Evolutionary conservation across 2,888 invertebrate genomes (phyloP).

Genomic region (Monopis laevigella): DNA sequence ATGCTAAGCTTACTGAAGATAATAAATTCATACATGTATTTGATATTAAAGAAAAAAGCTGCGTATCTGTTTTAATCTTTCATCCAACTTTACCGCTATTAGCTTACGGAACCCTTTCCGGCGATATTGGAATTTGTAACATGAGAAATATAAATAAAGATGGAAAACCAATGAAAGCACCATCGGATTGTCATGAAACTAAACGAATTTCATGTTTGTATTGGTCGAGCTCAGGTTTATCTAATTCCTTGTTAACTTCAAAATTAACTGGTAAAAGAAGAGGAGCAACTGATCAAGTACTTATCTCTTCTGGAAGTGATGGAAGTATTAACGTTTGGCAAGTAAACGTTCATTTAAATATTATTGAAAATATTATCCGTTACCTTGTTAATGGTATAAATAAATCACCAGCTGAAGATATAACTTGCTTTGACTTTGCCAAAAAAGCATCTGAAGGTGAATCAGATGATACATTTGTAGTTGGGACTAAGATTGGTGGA

Average conservation of each 20-base stretch:
- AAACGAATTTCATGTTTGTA: slow-evolving; percentile 33
- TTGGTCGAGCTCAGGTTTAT: slow-evolving; percentile 40
- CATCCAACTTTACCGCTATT: slow-evolving; percentile 38
- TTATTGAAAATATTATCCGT: slow-evolving; percentile 37
- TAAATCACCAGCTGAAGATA: slow-evolving; percentile 32
- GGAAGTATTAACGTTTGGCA: slow-evolving; percentile 45
- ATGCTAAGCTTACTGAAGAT: slow-evolving; percentile 53
- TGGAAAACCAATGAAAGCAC: slow-evolving; percentile 34
- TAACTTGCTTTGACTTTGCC: slow-evolving; percentile 48
- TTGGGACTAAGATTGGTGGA: slow-evolving; percentile 38
- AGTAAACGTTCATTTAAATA: slow-evolving; percentile 35
- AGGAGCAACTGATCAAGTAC: slow-evolving; percentile 39
- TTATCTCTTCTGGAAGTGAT: slow-evolving; percentile 34
- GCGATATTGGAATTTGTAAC: slow-evolving; percentile 46
- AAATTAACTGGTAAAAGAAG: slow-evolving; percentile 38
- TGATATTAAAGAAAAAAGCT: slow-evolving; percentile 45
- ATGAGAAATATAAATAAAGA: slow-evolving; percentile 21
- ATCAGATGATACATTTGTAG: slow-evolving; percentile 43
- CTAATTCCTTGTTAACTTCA: slow-evolving; percentile 37
- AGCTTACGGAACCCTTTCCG: slow-evolving; percentile 45
- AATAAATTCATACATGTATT: slow-evolving; percentile 37
- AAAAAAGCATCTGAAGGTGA: slow-evolving; percentile 34
- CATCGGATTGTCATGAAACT: slow-evolving; percentile 39
- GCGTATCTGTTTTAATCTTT: slow-evolving; percentile 40
- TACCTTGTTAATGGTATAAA: slow-evolving; percentile 35